These are phyloP conservation scores for Eupsilia transversa DNA, from an alignment of 2,888 invertebrate genomes.

Conservation along the genomic window DNA sequence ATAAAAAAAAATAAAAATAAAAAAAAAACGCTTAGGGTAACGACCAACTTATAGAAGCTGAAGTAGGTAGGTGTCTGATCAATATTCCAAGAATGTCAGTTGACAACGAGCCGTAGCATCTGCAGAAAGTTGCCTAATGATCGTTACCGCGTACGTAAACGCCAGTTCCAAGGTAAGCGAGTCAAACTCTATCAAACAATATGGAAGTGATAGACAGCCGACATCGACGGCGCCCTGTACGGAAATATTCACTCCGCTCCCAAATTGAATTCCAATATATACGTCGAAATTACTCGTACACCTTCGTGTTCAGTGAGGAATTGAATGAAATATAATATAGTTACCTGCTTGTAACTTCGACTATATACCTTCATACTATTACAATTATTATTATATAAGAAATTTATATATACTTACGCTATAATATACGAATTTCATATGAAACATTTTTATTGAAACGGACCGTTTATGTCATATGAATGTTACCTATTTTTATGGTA, in stretches of 20 bases:
- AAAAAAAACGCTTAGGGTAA: conserved; percentile 50
- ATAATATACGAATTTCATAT: conserved; percentile 43
- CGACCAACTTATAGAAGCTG: conserved; percentile 23
- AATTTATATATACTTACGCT: conserved; percentile 47
- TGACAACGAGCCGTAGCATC: conserved; percentile 42
- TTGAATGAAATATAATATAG: conserved; percentile 70
- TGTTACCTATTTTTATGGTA: conserved; percentile 63
- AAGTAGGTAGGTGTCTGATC: conserved; percentile 34
- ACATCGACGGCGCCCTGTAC: conserved; percentile 61
- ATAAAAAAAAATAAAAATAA: too few relatives aligned
- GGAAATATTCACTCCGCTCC: conserved; percentile 69
- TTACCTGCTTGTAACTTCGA: conserved; percentile 64
- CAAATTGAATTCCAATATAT: conserved; percentile 75
- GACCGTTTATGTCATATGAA: conserved; percentile 55
- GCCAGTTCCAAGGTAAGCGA: conserved; percentile 53
- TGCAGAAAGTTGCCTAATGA: conserved; percentile 62
- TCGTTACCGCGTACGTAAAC: conserved; percentile 60
- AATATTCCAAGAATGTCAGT: conserved; percentile 50
- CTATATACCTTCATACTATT: conserved; percentile 44
- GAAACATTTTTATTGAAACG: conserved; percentile 66
- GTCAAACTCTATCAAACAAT: conserved; percentile 71
- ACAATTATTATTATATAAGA: conserved; percentile 61
- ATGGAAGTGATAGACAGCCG: conserved; percentile 71
- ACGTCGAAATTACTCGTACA: conserved; percentile 67
- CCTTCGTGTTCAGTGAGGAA: conserved; percentile 67